phyloP scores from a whole-genome alignment of 2,113 vertebrate species.

The rabbit (Oryctolagus cuniculus) region mOryCun1.1 NC_091434.1:118003501-118004000 shows the following conservation, averaged over 20 bases:
- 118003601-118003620: not conserved
- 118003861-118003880: no score
- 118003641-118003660: not conserved
- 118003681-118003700: not conserved
- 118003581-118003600: constrained; percentile 8
- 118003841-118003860: no score
- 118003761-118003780: not conserved
- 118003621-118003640: constrained; percentile 10
- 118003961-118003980: no score
- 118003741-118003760: not conserved
- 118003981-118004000: no score
- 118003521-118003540: not conserved
- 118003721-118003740: not conserved
- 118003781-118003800: no score
- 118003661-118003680: not conserved
- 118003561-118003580: constrained; percentile 18
- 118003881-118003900: no score
- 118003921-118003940: no score
- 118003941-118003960: no score
- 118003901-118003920: no score
- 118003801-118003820: no score
- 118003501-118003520: not conserved
- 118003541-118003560: not conserved
- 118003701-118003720: not conserved
- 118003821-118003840: no score